A percentile compares a stretch with the other conserved stretches of the same genome.
These are phyloP conservation scores for Zelostemma sp. DNA, from an alignment of 1,140 invertebrate species.

Conservation along the genomic window DNA sequence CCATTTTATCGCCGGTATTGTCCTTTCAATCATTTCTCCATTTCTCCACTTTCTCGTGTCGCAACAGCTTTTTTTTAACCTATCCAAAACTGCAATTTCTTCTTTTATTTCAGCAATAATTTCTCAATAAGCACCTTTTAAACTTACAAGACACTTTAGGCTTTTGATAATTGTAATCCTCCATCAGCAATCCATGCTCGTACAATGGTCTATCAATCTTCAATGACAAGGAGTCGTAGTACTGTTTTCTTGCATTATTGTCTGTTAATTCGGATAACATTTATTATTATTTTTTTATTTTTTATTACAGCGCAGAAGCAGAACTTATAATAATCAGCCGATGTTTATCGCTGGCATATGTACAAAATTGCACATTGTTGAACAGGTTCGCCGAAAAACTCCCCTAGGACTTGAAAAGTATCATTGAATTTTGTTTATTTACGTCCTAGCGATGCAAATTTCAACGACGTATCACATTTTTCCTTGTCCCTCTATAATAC, in stretches of 20 bases:
- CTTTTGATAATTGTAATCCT: constrained; percentile 74
- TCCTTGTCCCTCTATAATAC: too few species aligned
- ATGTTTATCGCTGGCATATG: too few species aligned
- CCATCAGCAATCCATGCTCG: constrained; percentile 74
- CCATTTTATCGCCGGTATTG: constrained; percentile 78
- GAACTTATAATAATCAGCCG: too few species aligned
- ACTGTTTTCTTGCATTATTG: constrained; percentile 39
- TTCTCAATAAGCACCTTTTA: constrained; percentile 1
- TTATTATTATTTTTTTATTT: neutral
- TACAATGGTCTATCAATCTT: constrained; percentile 71
- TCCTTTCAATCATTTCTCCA: constrained; percentile 55
- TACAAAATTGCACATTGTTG: too few species aligned
- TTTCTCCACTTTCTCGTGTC: constrained; percentile 56
- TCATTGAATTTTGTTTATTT: too few species aligned
- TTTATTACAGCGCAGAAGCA: too few species aligned
- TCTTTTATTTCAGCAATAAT: too few species aligned
- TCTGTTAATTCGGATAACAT: constrained; percentile 14
- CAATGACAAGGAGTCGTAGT: constrained; percentile 47
- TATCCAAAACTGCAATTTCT: constrained; percentile 30
- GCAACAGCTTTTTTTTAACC: constrained; percentile 57
- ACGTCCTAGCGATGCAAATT: too few species aligned
- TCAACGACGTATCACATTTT: too few species aligned
- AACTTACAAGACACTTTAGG: constrained; percentile 72
- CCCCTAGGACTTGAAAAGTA: too few species aligned
- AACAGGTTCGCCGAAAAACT: too few species aligned